phyloP scores from a whole-genome alignment of 2,113 vertebrate species.

The Melozone crissalis region DNA sequence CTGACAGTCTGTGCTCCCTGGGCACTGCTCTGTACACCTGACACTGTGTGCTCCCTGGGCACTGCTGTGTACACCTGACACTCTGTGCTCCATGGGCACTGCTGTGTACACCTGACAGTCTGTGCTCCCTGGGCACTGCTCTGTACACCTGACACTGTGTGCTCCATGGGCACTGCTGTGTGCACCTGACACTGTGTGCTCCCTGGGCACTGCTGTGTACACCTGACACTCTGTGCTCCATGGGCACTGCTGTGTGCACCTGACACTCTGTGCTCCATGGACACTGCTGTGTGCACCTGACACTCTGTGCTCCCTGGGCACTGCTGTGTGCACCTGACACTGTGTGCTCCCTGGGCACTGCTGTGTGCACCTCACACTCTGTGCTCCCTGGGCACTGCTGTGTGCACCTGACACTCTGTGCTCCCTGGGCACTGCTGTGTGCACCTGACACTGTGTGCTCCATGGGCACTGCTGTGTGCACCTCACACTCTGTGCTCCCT shows the following conservation, averaged over 20 bases:
- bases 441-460: rapidly evolving
- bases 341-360: neutral
- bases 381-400: too few relatives aligned
- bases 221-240: too few relatives aligned
- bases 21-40: rapidly evolving
- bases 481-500: too few relatives aligned
- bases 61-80: too few relatives aligned
- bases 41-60: neutral
- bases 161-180: too few relatives aligned
- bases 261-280: neutral
- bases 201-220: rapidly evolving
- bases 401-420: too few relatives aligned
- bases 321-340: neutral
- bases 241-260: rapidly evolving
- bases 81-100: neutral
- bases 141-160: too few relatives aligned
- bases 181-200: too few relatives aligned
- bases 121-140: neutral
- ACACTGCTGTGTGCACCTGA: neutral
- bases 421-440: rapidly evolving
- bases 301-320: rapidly evolving
- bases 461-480: too few relatives aligned
- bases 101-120: too few relatives aligned
- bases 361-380: too few relatives aligned
- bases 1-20: too few relatives aligned